Base-by-base conservation (phyloP, 2,797 vertebrate genomes). In the Sebastes oblongus region DNA sequence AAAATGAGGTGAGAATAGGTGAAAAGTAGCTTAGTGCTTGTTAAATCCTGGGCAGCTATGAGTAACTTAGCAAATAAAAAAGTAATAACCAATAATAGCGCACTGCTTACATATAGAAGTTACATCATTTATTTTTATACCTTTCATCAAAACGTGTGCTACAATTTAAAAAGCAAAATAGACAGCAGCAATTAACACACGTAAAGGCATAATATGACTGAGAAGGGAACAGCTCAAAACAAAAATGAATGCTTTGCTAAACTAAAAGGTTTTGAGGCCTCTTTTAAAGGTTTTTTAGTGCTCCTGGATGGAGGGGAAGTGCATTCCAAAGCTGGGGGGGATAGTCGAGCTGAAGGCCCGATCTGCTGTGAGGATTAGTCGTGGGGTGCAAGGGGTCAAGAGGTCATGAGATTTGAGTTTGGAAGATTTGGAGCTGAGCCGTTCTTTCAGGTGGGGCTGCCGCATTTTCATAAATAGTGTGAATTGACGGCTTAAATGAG, bases 321-420 rank as follows among this genome's bases (percentile, higher is more conserved):
- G 77, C 82, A 83, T 86, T 85, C 75, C 70, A 61, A 52, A 36
- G 20, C 42, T 66, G 32, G 39, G 39, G 39, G 32, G 67, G 69
- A 39, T 50, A 8, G 60, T 18, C 39, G n/a, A 68, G 74, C 50
- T 20, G 5, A 60, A 62, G 54, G 75, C 68, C 54, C 1, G 3
- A 61, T 67, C 72, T 18, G 61, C 8, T 30, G 24, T 46, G 34
- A 54, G 78, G 77, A 77, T 86, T 75, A 85, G 70, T 67, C 29
- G 20, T 2, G 6, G 77, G 65, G 68, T 32, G 58, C 69, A 73
- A 61, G 61, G 58, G 74, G 80, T 87, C 78, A 84, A 46, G 46
- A 58, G 27, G 85, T 80, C 71, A 80, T 77, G 55, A 73, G 79
- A 88, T 72, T 61, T 34, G 6, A 71, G 18, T 74, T 73, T 67